Percentiles rank a stretch among this genome's conserved stretches.
phyloP scores from a whole-genome alignment of 2,113 vertebrate genomes.

The Erpornis zantholeuca region DNA sequence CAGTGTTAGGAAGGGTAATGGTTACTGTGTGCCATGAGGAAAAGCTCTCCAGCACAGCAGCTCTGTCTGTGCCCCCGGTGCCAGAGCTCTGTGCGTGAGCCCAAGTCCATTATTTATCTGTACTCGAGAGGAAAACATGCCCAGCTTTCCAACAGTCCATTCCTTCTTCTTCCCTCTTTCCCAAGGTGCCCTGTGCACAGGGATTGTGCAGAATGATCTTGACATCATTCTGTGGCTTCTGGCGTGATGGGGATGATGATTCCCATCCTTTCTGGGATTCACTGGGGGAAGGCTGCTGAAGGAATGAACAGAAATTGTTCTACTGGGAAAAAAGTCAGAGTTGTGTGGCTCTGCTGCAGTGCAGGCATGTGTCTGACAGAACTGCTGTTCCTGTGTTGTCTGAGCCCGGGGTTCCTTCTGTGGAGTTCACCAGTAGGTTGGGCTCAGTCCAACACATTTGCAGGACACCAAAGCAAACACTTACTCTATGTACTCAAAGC shows the following conservation, averaged over 20 bases:
- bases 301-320: not conserved
- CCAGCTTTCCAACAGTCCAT: not conserved
- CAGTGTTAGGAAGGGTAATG: not conserved
- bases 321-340: not conserved
- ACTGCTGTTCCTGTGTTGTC: not conserved
- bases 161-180: not conserved
- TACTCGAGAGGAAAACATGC: not conserved
- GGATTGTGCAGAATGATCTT: not conserved
- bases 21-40: rapidly evolving
- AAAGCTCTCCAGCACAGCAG: not conserved
- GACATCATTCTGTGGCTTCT: not conserved
- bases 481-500: not conserved
- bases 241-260: not conserved
- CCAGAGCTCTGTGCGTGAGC: not conserved
- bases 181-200: not conserved
- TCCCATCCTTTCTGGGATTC: not conserved
- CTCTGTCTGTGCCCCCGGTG: not conserved
- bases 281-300: not conserved
- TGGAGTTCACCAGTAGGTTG: not conserved
- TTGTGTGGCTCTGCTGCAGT: not conserved
- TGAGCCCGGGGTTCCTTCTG: not conserved
- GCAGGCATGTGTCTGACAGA: not conserved
- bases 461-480: not conserved
- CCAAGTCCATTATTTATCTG: not conserved
- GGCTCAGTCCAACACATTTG: not conserved